Base-by-base conservation (phyloP, 2,797 vertebrate species). In the Luscinia luscinia region DNA sequence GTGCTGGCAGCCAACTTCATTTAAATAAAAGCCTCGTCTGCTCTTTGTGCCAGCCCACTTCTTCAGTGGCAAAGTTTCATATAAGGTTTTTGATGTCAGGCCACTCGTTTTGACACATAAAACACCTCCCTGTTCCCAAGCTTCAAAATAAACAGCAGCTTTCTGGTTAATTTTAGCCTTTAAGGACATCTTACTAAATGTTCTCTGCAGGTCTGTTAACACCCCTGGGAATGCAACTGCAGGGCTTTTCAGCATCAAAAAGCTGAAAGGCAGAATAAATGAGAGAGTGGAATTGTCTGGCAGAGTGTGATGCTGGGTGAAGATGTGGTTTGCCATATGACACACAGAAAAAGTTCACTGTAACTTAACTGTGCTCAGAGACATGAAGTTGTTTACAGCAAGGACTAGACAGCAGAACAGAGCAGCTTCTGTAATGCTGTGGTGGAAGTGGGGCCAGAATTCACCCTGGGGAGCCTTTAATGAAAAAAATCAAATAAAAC, bases 1-100 rank as follows among this genome's bases (percentile, higher is more conserved):
- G 41, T 86, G 73, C 90, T 86, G 89, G 55, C 83, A 95, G 94
- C 85, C 85, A 93, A 51, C 77, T 67, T 86, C 16, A 64, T 91
- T 87, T 92, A 48, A 95, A 91, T 86, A 69, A 84, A 91, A 91
- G 59, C 73, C 27, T 85, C 2, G 0, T 68, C 79, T 87, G 72
- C 69, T 78, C 76, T 91, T 63, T 34, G 73, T 86, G 73, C 87
- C 93, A 69, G 58, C 93, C 81, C 51, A 22, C 84, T 91, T 70
- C 68, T 76, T 92, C 2, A 0, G 82, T 83, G 84, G 82, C 82
- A 92, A 83, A 87, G 40, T 86, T 93, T 90, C 83, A 6, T 57
- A 67, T 12, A 38, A n/a, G n/a, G 67, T 67, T 91, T 92, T 93
- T 74, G 38, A 66, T 87, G 68, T 92, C 61, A 89, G 45, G 81